Evolutionary conservation across 2,113 vertebrate species (phyloP).

Genomic region (Xenopus tropicalis): DNA sequence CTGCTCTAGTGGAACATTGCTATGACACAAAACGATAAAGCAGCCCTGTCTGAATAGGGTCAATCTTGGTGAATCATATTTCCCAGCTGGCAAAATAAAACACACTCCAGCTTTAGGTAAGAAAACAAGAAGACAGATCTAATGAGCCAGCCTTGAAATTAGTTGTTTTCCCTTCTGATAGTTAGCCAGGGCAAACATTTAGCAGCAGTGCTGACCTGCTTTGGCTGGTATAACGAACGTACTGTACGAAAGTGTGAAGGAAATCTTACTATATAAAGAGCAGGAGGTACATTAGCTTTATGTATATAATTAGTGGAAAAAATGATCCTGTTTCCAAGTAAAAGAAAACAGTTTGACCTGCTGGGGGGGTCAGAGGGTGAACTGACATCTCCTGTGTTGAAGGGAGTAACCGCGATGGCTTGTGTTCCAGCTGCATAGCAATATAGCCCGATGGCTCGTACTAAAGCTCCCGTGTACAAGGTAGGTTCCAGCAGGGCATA

Average conservation of each 20-base stretch:
- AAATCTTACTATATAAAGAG: conserved; percentile 37
- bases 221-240: conserved; percentile 10
- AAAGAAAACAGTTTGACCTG: conserved; percentile 31
- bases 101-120: background rate
- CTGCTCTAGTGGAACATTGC: too few species aligned
- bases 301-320: conserved; percentile 43
- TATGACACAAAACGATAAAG: too few species aligned
- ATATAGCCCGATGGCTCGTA: too few species aligned
- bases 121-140: conserved; percentile 18
- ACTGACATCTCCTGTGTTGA: too few species aligned
- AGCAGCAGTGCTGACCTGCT: conserved; percentile 8
- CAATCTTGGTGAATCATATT: conserved; percentile 11
- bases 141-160: background rate
- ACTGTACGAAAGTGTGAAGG: conserved; percentile 25
- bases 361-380: background rate
- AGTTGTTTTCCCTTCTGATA: conserved; percentile 32
- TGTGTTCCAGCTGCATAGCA: too few species aligned
- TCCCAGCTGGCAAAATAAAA: conserved; percentile 14
- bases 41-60: too few species aligned
- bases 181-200: conserved; percentile 27
- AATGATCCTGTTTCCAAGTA: conserved; percentile 26
- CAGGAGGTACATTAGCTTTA: conserved; percentile 33
- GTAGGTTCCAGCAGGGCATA: too few species aligned
- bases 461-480: too few species aligned
- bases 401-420: too few species aligned